These are phyloP conservation scores for Momotus momota DNA, from an alignment of 2,797 vertebrate species.

Conservation along the genomic window DNA sequence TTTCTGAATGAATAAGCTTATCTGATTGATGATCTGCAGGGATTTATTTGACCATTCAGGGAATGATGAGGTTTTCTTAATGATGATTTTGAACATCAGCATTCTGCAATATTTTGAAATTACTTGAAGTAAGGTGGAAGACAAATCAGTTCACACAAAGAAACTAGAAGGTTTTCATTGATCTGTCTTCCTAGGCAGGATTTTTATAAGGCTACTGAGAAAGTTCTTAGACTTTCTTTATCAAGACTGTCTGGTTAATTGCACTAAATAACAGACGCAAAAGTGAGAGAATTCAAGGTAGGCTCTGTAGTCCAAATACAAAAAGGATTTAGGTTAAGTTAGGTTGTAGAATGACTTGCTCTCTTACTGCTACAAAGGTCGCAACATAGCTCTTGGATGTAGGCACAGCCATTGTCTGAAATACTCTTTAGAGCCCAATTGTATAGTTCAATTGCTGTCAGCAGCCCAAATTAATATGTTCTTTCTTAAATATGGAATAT, in stretches of 20 bases:
- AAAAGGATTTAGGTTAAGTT: background rate
- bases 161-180: background rate
- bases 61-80: background rate
- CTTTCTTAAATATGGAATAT: background rate
- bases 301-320: background rate
- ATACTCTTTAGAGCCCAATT: background rate
- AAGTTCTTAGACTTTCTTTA: background rate
- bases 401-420: background rate
- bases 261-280: background rate
- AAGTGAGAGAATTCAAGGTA: background rate
- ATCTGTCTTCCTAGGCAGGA: background rate
- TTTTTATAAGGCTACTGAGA: background rate
- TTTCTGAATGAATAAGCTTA: constrained; percentile 48
- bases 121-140: background rate
- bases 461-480: background rate
- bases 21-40: constrained; percentile 11
- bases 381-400: background rate
- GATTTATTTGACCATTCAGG: background rate
- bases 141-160: background rate
- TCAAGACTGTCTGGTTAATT: background rate
- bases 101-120: background rate
- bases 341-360: background rate
- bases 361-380: background rate
- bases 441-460: background rate
- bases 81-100: constrained; percentile 6